These are phyloP conservation scores for Lasioglossum malachurum DNA, from an alignment of 2,888 invertebrate species.

Conservation along the genomic window DNA sequence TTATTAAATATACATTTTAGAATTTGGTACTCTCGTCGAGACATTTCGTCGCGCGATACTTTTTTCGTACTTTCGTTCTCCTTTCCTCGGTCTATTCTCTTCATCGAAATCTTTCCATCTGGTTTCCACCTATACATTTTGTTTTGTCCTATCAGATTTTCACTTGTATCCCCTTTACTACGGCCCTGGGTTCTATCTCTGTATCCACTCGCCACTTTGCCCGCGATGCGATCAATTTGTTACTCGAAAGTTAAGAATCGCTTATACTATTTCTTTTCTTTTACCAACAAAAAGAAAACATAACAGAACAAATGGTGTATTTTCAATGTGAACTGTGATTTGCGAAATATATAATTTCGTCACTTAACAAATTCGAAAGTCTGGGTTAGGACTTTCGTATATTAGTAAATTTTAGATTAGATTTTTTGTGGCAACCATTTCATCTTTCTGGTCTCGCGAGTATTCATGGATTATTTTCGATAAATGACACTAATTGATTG, in stretches of 20 bases:
- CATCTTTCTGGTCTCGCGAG: neutral
- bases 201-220: neutral
- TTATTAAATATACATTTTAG: conserved; percentile 82
- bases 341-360: neutral
- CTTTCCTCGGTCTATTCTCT: conserved; percentile 55
- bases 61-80: conserved; percentile 67
- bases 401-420: neutral
- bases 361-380: neutral
- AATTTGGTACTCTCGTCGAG: conserved; percentile 84
- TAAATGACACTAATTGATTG: neutral
- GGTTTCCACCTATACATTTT: neutral
- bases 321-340: neutral
- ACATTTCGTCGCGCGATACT: conserved; percentile 72
- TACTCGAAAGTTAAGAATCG: conserved; percentile 10
- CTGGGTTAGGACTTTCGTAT: neutral
- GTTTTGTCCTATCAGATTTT: neutral
- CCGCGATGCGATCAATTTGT: neutral
- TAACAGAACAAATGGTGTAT: neutral
- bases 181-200: neutral
- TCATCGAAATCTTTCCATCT: conserved; percentile 7
- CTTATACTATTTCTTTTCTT: neutral
- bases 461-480: neutral
- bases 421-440: neutral
- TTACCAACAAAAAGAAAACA: neutral
- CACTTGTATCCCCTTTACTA: neutral